A percentile compares a stretch with the other conserved stretches of the same genome.
phyloP scores from a whole-genome alignment of 2,797 vertebrate species.

The Rhincodon typus region DNA sequence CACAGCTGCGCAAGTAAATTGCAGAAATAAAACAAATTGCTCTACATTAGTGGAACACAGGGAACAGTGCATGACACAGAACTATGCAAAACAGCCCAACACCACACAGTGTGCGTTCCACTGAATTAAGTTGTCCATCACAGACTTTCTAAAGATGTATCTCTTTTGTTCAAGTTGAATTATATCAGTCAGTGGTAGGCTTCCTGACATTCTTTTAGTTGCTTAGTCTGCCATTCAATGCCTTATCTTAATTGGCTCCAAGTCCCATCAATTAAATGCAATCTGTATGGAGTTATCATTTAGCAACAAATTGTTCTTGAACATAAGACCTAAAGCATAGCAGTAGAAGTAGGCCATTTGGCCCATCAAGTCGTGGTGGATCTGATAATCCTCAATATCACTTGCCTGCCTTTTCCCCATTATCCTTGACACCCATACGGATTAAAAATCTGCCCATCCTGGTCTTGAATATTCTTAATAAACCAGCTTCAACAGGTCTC shows the following conservation, averaged over 20 bases:
- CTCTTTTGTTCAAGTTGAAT: background rate
- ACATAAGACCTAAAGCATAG: background rate
- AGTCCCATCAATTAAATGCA: background rate
- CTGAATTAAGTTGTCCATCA: background rate
- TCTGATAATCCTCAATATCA: too few species aligned
- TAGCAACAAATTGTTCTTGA: background rate
- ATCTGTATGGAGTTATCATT: background rate
- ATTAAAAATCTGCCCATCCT: too few species aligned
- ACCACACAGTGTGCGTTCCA: background rate
- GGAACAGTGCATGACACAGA: background rate
- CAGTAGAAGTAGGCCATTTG: too few species aligned
- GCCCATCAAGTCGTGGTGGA: too few species aligned
- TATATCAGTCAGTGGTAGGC: background rate
- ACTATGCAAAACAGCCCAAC: background rate
- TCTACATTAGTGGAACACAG: background rate
- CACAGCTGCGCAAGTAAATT: background rate
- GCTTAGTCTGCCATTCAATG: background rate
- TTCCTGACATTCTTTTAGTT: background rate
- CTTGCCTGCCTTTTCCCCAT: too few species aligned
- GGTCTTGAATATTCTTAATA: too few species aligned
- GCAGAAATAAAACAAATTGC: background rate
- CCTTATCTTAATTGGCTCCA: background rate
- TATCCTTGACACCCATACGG: too few species aligned
- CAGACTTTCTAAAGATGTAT: background rate
- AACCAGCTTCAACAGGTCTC: too few species aligned